These are phyloP conservation scores for Drosophila ustulata DNA, from an alignment of 2,888 invertebrate species.

Conservation along the genomic window DNA sequence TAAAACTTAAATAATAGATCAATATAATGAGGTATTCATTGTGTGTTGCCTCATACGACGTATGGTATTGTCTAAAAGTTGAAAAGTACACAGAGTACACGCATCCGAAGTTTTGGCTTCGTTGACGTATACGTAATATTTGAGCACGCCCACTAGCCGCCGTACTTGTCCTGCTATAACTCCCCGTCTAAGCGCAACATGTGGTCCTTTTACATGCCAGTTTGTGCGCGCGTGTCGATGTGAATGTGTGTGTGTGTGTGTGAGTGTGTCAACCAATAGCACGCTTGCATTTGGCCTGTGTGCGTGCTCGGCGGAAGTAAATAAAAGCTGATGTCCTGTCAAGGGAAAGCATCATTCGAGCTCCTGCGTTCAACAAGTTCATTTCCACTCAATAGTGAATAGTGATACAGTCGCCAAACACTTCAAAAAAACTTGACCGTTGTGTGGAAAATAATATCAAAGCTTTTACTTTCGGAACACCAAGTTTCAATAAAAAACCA, in stretches of 20 bases:
- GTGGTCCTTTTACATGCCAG: slow-evolving; percentile 49
- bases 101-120: slow-evolving; percentile 30
- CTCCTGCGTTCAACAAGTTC: slow-evolving; percentile 73
- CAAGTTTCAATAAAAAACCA: slow-evolving; percentile 1
- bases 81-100: slow-evolving; percentile 36
- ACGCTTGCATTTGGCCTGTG: slow-evolving; percentile 40
- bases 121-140: slow-evolving; percentile 74
- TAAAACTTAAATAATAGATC: slow-evolving; percentile 71
- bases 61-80: slow-evolving; percentile 56
- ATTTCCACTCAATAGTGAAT: slow-evolving; percentile 40
- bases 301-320: slow-evolving; percentile 65
- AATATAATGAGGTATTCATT: slow-evolving; percentile 59
- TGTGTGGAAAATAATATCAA: slow-evolving; percentile 15
- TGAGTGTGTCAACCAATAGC: slow-evolving; percentile 65
- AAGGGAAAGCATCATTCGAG: slow-evolving; percentile 76
- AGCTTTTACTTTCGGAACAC: slow-evolving; percentile 7
- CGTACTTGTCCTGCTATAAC: slow-evolving; percentile 12
- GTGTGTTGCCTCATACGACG: slow-evolving; percentile 27
- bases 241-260: slow-evolving; percentile 12
- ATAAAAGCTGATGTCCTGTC: slow-evolving; percentile 81
- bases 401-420: slow-evolving; percentile 6
- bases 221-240: slow-evolving; percentile 1
- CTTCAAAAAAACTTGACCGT: slow-evolving; percentile 8
- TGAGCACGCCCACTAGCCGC: slow-evolving; percentile 70
- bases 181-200: slow-evolving; percentile 67